Conservation (phyloP, 2,888 invertebrate genomes). For the Rhingia campestris region DNA sequence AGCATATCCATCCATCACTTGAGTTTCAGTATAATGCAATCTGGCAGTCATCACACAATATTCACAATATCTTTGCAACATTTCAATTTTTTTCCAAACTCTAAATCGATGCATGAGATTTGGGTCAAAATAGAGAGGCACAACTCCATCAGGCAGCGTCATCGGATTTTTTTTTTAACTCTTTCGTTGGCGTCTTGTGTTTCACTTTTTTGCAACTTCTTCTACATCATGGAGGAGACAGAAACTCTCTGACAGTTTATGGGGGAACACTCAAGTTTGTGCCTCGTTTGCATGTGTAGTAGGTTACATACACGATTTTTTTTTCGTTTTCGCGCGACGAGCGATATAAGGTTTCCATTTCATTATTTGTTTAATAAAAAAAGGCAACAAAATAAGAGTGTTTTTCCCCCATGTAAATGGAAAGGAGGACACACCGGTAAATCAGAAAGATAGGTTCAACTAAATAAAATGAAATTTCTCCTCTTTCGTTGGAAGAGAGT, state of each 20-base stretch:
- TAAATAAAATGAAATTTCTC: constrained; percentile 41
- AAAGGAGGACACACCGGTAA: constrained; percentile 44
- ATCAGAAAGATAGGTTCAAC: constrained; percentile 7
- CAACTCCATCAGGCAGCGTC: constrained; percentile 33
- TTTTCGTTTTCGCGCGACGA: constrained; percentile 18
- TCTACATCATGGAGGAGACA: constrained; percentile 19
- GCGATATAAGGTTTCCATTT: constrained; percentile 63
- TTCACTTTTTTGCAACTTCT: constrained; percentile 31
- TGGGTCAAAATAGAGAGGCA: constrained; percentile 72
- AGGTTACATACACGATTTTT: constrained; percentile 38
- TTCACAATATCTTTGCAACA: neutral
- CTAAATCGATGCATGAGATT: constrained; percentile 61
- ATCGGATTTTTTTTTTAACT: neutral
- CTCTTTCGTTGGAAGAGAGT: constrained; percentile 22
- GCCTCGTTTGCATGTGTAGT: constrained; percentile 60
- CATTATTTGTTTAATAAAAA: constrained; percentile 50
- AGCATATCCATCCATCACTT: constrained; percentile 6
- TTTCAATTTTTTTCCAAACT: constrained; percentile 30
- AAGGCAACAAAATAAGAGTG: constrained; percentile 1
- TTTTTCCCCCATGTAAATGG: constrained; percentile 14
- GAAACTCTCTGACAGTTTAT: constrained; percentile 34
- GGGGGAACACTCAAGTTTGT: constrained; percentile 42
- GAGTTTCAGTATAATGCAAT: constrained; percentile 1
- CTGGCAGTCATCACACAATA: neutral
- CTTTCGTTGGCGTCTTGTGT: neutral